Percentiles rank a stretch among this genome's conserved stretches.
phyloP scores from a whole-genome alignment of 2,797 vertebrate species.

The Botia kubotai region DNA sequence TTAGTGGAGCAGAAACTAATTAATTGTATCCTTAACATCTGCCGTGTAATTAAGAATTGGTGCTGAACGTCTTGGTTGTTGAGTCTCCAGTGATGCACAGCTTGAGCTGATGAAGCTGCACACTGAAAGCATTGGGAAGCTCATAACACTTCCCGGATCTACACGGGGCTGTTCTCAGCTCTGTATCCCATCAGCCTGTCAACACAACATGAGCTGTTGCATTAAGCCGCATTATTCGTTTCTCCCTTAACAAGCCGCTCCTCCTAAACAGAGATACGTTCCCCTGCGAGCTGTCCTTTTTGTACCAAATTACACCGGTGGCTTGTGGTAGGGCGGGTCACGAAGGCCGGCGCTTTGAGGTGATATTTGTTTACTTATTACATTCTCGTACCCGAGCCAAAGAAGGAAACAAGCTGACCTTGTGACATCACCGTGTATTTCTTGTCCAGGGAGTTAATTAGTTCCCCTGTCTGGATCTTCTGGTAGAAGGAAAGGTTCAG shows the following conservation, averaged over 20 bases:
- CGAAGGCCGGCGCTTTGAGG: not conserved
- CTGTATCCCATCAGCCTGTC: conserved; percentile 47
- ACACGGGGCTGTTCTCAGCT: conserved; percentile 41
- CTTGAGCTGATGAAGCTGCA: conserved; percentile 54
- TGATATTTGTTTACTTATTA: conserved; percentile 37
- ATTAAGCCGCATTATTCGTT: conserved; percentile 54
- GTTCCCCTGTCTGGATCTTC: conserved; percentile 52
- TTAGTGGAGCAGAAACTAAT: conserved; percentile 65
- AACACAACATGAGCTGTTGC: conserved; percentile 39
- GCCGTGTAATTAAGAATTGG: conserved; percentile 64
- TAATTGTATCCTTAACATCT: conserved; percentile 68
- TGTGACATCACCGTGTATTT: conserved; percentile 25
- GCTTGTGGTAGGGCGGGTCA: conserved; percentile 4
- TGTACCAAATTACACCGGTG: conserved; percentile 28
- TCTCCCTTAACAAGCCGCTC: conserved; percentile 48
- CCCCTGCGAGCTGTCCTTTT: conserved; percentile 39
- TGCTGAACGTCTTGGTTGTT: conserved; percentile 50
- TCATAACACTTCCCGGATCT: conserved; percentile 41
- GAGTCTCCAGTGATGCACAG: conserved; percentile 52
- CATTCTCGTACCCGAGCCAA: conserved; percentile 26
- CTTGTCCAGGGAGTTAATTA: conserved; percentile 58
- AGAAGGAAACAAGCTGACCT: conserved; percentile 52
- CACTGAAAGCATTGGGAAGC: conserved; percentile 32
- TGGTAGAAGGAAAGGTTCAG: conserved; percentile 19
- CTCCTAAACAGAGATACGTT: conserved; percentile 44